These are phyloP conservation scores for Cotesia congregata DNA, from an alignment of 2,888 invertebrate genomes.

Conservation along the genomic window DNA sequence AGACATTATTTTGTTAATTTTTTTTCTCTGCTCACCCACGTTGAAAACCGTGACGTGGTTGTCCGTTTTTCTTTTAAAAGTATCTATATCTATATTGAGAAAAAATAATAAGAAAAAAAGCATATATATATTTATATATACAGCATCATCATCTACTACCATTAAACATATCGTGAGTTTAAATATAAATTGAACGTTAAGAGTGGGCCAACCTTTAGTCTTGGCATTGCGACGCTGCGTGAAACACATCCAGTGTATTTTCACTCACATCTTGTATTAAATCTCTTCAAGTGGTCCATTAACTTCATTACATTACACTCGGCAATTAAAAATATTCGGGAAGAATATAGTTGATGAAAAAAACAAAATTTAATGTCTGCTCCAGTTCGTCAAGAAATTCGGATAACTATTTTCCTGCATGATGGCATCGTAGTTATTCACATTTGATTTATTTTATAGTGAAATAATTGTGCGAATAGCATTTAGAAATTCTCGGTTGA, in stretches of 20 bases:
- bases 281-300: conserved; percentile 13
- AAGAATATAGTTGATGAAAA: conserved; percentile 7
- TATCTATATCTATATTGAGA: background rate
- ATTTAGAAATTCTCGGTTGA: background rate
- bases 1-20: background rate
- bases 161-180: conserved; percentile 51
- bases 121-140: background rate
- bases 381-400: conserved; percentile 76
- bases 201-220: conserved; percentile 64
- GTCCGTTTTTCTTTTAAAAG: conserved; percentile 10
- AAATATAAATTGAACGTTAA: conserved; percentile 67
- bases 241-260: conserved; percentile 47
- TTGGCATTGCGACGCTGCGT: conserved; percentile 62
- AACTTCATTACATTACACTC: background rate
- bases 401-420: conserved; percentile 79
- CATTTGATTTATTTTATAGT: conserved; percentile 68
- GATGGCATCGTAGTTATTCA: conserved; percentile 78
- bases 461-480: background rate
- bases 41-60: conserved; percentile 32
- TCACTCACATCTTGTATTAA: conserved; percentile 18
- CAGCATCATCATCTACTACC: conserved; percentile 23
- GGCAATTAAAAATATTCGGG: background rate
- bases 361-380: conserved; percentile 75
- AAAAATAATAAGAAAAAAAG: background rate
- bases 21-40: conserved; percentile 22